Conservation (phyloP, 1,140 invertebrate species). For the Macrotrachela quadricornifera region DNA sequence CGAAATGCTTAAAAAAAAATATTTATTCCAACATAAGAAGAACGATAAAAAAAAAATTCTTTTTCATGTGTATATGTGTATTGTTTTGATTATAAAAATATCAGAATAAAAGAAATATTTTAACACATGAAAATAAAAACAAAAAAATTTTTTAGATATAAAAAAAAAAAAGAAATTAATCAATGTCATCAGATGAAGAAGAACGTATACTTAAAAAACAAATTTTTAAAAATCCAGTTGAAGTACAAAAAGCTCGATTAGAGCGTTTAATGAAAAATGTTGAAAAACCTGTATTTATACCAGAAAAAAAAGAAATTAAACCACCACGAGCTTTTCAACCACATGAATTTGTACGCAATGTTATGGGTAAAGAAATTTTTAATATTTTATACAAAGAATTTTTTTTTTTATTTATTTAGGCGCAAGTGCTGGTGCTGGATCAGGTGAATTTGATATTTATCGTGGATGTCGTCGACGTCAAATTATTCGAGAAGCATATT, state of each 20-base stretch:
- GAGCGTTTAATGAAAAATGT: slow-evolving; percentile 5
- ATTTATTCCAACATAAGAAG: no score
- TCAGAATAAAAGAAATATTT: no score
- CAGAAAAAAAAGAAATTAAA: neutral
- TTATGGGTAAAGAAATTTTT: slow-evolving; percentile 43
- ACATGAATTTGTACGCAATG: slow-evolving; percentile 84
- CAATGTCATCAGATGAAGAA: no score
- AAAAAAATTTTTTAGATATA: no score
- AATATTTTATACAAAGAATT: neutral
- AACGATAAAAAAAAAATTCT: no score
- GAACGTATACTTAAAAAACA: no score
- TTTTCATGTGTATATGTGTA: no score
- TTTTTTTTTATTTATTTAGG: slow-evolving; percentile 16
- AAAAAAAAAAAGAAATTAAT: no score
- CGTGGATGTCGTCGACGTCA: slow-evolving; percentile 75
- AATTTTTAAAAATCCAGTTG: neutral
- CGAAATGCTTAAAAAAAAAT: no score
- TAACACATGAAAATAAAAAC: no score
- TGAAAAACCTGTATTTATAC: no score
- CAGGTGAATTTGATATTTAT: slow-evolving; percentile 94
- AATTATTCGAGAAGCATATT: slow-evolving; percentile 69
- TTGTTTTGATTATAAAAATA: no score
- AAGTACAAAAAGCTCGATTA: slow-evolving; percentile 1
- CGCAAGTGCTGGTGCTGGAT: slow-evolving; percentile 86
- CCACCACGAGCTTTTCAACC: slow-evolving; percentile 39